A percentile compares a stretch with the other conserved stretches of the same genome.
phyloP scores from a whole-genome alignment of 2,113 vertebrate genomes.

The Syngnathus typhle region DNA sequence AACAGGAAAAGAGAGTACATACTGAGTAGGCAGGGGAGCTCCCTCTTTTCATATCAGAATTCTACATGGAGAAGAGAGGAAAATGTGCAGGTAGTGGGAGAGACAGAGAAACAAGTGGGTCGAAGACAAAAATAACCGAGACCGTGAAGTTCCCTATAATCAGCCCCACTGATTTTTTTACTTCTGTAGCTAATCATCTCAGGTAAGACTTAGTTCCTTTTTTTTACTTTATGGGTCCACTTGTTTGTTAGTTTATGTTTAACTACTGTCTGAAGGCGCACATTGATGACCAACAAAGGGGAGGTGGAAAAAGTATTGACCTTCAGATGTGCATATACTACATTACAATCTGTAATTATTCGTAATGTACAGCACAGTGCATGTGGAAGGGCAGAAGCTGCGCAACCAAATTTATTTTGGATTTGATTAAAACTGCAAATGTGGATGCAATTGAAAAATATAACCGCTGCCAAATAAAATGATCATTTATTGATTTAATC shows the following conservation, averaged over 20 bases:
- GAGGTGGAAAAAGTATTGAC: neutral
- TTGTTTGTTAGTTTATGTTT: neutral
- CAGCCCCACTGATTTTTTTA: neutral
- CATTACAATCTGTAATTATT: neutral
- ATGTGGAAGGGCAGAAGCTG: neutral
- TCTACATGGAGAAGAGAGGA: slow-evolving; percentile 53
- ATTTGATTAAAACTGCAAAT: neutral
- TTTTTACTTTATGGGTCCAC: neutral
- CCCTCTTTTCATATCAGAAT: slow-evolving; percentile 74
- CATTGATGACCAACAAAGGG: neutral
- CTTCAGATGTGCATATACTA: neutral
- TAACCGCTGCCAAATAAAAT: neutral
- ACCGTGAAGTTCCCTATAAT: neutral
- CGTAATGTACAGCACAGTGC: neutral
- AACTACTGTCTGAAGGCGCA: neutral
- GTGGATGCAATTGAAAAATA: neutral
- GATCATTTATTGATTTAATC: neutral
- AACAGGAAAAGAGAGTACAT: slow-evolving; percentile 53
- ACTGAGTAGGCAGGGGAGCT: slow-evolving; percentile 76
- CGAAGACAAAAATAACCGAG: slow-evolving; percentile 13
- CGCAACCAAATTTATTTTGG: neutral
- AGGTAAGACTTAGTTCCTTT: neutral
- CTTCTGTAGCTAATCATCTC: neutral
- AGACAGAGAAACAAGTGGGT: slow-evolving; percentile 36
- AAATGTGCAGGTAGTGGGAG: slow-evolving; percentile 40